Base-by-base conservation (phyloP, 2,113 vertebrate genomes). In the Oryzias melastigma region DNA sequence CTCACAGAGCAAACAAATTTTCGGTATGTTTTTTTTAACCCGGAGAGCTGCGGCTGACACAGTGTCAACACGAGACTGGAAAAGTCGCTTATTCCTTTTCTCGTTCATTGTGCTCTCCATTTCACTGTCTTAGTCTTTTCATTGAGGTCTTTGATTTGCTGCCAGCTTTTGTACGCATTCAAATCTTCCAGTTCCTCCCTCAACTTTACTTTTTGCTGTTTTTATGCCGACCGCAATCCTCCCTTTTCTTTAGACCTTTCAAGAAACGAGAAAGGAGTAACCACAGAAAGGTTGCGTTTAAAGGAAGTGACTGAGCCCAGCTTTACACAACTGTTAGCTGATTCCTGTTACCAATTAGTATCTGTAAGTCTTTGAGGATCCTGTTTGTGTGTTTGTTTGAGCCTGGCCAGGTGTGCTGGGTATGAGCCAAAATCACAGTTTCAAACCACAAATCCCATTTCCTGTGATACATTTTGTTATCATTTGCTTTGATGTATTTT, bases 371-470 rank as follows among this genome's bases (percentile, higher is more conserved):
- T 83, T 68, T 77, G 68, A 75, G 72, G 77, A 83, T 87, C 84
- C 82, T 86, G 79, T 86, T 85, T 82, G 80, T 84, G 85, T 84
- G 82, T 89, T 89, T 85, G 83, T 85, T 74, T 82, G 83, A 82
- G 83, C 78, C 62, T 5, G 48, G 68, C 87, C 87, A 89, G 87
- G 87, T 89, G 87, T 74, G 84, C 73, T 89, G 87, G 84, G 58
- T 43, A 48, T 0, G 5, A 51, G 82, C 87, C 85, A 89, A 57
- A 25, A 19, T 35, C 41, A 19, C 6, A 75, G 80, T 80, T 85
- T 81, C 72, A 82, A 85, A 84, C 68, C 54, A 79, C 71, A 80
- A 85, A 89, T 85, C 75, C 60, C 77, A 76, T 85, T 89, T 87
- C 82, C 87, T 85, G 72, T 58, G 75, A 86, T 53, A 81, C 62